Evolutionary conservation across 2,113 vertebrate genomes (phyloP).

Genomic region (Carassius auratus): DNA sequence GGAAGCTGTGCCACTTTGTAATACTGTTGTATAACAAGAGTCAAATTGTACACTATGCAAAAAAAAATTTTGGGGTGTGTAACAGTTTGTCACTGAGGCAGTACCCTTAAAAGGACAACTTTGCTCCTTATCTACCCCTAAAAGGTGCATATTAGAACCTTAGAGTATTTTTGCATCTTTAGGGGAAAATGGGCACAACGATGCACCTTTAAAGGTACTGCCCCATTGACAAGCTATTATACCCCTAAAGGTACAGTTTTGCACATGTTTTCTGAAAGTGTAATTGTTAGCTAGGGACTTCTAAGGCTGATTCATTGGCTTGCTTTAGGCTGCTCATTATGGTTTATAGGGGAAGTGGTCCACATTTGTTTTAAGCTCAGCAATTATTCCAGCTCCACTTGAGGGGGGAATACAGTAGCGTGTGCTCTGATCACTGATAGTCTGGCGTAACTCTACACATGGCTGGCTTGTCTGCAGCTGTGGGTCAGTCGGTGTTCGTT

Average conservation of each 20-base stretch:
- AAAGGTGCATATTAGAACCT: neutral
- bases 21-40: neutral
- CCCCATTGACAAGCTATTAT: neutral
- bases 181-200: neutral
- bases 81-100: neutral
- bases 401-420: neutral
- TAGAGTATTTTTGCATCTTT: neutral
- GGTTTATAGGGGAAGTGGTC: constrained; percentile 64
- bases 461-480: constrained; percentile 38
- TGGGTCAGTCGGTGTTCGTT: constrained; percentile 24
- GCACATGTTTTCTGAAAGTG: neutral
- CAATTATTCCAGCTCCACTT: constrained; percentile 26
- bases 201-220: neutral
- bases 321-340: constrained; percentile 65
- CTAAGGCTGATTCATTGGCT: constrained; percentile 57
- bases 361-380: constrained; percentile 49
- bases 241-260: neutral
- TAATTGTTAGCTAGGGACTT: constrained; percentile 58
- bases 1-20: neutral
- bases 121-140: neutral
- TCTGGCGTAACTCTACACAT: constrained; percentile 30
- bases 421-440: neutral
- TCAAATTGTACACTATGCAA: neutral
- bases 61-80: no score
- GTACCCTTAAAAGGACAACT: neutral